phyloP scores from a whole-genome alignment of 2,113 vertebrate species.

The Saguinus imperator region DNA sequence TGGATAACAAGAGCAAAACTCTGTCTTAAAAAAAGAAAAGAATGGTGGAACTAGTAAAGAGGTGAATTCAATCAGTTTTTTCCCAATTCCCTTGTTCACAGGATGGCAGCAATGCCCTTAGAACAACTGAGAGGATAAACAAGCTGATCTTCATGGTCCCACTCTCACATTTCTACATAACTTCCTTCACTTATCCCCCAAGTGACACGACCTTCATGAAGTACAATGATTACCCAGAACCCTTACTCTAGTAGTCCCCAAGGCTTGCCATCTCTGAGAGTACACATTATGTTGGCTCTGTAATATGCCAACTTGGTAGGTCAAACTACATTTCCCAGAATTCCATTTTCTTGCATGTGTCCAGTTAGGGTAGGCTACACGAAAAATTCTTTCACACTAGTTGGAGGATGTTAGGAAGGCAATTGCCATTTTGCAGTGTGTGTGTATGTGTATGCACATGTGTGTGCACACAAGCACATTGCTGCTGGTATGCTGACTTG shows the following conservation, averaged over 20 bases:
- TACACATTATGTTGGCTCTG: neutral
- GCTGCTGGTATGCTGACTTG: neutral
- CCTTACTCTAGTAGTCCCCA: neutral
- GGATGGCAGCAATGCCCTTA: neutral
- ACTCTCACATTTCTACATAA: neutral
- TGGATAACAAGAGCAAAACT: too few species aligned
- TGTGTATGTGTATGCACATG: too few species aligned
- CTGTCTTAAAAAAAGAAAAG: neutral
- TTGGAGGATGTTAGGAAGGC: neutral
- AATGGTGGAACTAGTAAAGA: neutral
- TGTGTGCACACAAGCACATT: fast-evolving
- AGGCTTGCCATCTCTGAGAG: neutral
- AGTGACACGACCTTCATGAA: neutral
- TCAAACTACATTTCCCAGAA: neutral
- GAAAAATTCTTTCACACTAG: neutral
- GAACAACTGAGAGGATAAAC: neutral
- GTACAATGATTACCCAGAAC: neutral
- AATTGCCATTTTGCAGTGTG: neutral
- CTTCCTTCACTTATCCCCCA: neutral
- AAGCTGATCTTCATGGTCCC: neutral
- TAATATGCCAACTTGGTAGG: neutral
- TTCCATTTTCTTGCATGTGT: neutral
- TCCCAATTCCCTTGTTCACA: neutral
- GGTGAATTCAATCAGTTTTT: neutral
- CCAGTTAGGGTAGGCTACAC: neutral